Evolutionary conservation across 2,888 invertebrate genomes (phyloP).

Genomic region (Spatulosminthurus flaviceps): DNA sequence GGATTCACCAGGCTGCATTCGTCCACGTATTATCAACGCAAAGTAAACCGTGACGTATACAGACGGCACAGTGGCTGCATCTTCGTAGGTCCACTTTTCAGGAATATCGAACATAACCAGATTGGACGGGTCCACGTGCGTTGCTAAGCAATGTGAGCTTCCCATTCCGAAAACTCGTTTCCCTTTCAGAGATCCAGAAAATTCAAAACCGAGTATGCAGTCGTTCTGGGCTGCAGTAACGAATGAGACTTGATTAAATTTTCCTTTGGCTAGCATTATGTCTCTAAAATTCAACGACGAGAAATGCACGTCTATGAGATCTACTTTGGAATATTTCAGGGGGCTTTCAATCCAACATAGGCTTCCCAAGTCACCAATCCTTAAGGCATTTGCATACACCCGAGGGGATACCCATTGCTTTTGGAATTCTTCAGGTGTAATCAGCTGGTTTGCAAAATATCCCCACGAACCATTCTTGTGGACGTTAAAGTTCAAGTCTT

Average conservation of each 20-base stretch:
- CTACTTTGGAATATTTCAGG: conserved; percentile 67
- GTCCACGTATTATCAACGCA: conserved; percentile 71
- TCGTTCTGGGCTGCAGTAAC: conserved; percentile 70
- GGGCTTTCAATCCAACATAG: conserved; percentile 93
- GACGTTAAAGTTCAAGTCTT: not conserved
- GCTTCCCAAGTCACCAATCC: conserved; percentile 92
- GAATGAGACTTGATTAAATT: conserved; percentile 73
- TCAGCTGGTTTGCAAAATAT: conserved; percentile 82
- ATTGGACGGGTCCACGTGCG: conserved; percentile 69
- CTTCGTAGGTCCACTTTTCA: conserved; percentile 72
- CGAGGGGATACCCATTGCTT: conserved; percentile 68
- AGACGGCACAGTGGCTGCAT: conserved; percentile 75
- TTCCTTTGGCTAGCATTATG: conserved; percentile 92
- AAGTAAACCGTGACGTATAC: conserved; percentile 74
- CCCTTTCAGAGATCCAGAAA: conserved; percentile 68
- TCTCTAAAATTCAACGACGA: conserved; percentile 92
- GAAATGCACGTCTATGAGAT: conserved; percentile 71
- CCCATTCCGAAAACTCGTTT: conserved; percentile 68
- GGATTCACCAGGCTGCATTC: conserved; percentile 68
- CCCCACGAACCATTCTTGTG: conserved; percentile 67
- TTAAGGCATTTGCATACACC: conserved; percentile 92
- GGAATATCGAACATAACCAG: conserved; percentile 71
- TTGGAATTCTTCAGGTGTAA: conserved; percentile 68
- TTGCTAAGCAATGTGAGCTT: conserved; percentile 69
- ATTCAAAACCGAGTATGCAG: conserved; percentile 72